These are phyloP conservation scores for Thereva nobilitata DNA, from an alignment of 2,888 invertebrate species.

Conservation along the genomic window DNA sequence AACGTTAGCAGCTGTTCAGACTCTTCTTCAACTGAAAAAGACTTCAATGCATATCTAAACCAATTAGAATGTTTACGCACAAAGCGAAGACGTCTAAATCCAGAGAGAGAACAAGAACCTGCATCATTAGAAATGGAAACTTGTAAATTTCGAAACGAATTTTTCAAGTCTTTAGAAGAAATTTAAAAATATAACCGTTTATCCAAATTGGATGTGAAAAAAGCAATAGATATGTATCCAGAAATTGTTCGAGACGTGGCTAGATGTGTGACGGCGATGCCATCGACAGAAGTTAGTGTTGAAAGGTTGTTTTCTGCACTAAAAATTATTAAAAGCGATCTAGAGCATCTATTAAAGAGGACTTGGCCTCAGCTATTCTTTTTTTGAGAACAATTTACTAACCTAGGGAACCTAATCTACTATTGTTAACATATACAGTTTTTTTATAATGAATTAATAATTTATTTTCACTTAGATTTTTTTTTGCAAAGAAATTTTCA, in stretches of 20 bases:
- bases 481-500: too few relatives aligned
- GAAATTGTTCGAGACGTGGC: slow-evolving; percentile 12
- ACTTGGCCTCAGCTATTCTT: slow-evolving; percentile 8
- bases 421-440: too few relatives aligned
- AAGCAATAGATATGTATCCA: slow-evolving; percentile 5
- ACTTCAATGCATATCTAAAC: too few relatives aligned
- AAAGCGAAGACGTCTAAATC: slow-evolving; percentile 4
- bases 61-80: too few relatives aligned
- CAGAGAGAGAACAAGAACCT: slow-evolving; percentile 3
- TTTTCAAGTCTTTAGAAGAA: slow-evolving; percentile 2
- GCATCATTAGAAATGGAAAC: background rate
- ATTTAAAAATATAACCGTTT: slow-evolving; percentile 4
- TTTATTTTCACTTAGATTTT: too few relatives aligned
- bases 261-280: slow-evolving; percentile 8
- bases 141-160: background rate
- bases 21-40: too few relatives aligned
- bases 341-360: slow-evolving; percentile 10
- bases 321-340: slow-evolving; percentile 6
- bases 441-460: too few relatives aligned
- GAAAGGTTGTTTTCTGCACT: slow-evolving; percentile 12
- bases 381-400: background rate
- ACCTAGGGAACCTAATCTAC: too few relatives aligned
- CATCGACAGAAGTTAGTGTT: slow-evolving; percentile 14
- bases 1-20: too few relatives aligned
- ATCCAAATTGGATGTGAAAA: slow-evolving; percentile 4